Conservation (phyloP, 2,797 vertebrate species). For the Nothura maculosa region DNA sequence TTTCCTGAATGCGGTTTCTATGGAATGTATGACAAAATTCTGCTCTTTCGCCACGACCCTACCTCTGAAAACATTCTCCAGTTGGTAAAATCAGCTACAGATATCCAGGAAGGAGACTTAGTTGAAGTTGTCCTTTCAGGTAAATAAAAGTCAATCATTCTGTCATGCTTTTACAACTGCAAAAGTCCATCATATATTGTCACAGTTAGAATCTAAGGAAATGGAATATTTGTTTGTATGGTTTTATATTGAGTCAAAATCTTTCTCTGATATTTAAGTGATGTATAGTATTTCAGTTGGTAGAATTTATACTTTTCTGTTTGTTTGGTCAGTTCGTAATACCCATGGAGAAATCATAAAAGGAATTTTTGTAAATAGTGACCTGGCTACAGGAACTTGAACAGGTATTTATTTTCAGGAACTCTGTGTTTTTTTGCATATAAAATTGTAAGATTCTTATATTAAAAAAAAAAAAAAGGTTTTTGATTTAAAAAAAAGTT, state of each 20-base stretch:
- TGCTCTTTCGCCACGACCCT: slow-evolving; percentile 95
- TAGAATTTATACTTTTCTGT: background rate
- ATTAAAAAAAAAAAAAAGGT: slow-evolving; percentile 60
- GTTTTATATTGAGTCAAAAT: background rate
- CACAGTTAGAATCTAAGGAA: background rate
- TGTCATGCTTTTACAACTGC: background rate
- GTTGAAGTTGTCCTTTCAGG: slow-evolving; percentile 97
- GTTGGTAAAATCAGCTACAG: slow-evolving; percentile 91
- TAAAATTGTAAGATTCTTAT: slow-evolving; percentile 75
- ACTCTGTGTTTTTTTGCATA: slow-evolving; percentile 62
- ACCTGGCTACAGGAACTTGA: background rate
- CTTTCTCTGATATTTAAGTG: background rate
- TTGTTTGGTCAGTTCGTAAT: background rate
- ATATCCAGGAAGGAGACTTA: slow-evolving; percentile 96
- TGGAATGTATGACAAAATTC: slow-evolving; percentile 97
- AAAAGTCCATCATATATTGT: background rate
- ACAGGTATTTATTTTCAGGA: slow-evolving; percentile 69
- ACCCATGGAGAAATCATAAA: background rate
- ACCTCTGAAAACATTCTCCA: slow-evolving; percentile 93
- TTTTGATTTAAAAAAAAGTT: slow-evolving; percentile 8
- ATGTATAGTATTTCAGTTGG: background rate
- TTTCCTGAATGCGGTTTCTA: slow-evolving; percentile 97
- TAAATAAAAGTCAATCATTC: slow-evolving; percentile 61
- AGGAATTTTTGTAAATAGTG: background rate
- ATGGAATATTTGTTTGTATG: background rate